phyloP scores from a whole-genome alignment of 1,140 invertebrate genomes.

The Lepidurus arcticus region DNA sequence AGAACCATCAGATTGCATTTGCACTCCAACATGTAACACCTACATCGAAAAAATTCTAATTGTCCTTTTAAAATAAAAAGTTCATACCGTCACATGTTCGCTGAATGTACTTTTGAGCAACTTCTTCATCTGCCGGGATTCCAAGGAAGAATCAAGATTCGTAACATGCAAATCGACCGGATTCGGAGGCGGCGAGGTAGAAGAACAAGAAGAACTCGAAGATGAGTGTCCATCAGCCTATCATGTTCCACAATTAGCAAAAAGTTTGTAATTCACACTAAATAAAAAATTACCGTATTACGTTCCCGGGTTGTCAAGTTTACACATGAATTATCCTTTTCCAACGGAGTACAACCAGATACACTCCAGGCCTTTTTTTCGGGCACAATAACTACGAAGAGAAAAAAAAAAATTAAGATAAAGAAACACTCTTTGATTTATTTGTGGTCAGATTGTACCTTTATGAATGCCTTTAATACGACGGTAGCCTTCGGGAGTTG shows the following conservation, averaged over 20 bases:
- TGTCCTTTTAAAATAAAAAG: conserved; percentile 28
- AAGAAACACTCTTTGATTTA: conserved; percentile 14
- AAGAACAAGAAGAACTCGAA: conserved; percentile 13
- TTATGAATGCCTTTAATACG: conserved; percentile 36
- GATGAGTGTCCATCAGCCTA: neutral
- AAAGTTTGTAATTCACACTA: neutral
- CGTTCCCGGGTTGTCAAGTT: neutral
- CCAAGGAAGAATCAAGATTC: conserved; percentile 70
- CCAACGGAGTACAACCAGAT: neutral
- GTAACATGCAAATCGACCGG: conserved; percentile 64
- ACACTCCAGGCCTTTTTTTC: neutral
- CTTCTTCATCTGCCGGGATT: conserved; percentile 61
- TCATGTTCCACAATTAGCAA: neutral
- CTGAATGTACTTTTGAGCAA: conserved; percentile 60
- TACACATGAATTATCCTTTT: neutral
- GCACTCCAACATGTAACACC: conserved; percentile 61
- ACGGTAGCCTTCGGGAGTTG: conserved; percentile 37
- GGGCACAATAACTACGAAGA: neutral
- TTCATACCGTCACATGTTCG: conserved; percentile 59
- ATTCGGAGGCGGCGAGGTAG: conserved; percentile 9
- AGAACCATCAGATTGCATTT: conserved; percentile 61
- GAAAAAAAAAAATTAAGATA: neutral
- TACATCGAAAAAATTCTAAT: conserved; percentile 40
- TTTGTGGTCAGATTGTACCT: conserved; percentile 30
- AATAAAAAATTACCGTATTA: neutral